Evolutionary conservation across 2,888 invertebrate species (phyloP).

Genomic region (Alviniconcha strummeri): DNA sequence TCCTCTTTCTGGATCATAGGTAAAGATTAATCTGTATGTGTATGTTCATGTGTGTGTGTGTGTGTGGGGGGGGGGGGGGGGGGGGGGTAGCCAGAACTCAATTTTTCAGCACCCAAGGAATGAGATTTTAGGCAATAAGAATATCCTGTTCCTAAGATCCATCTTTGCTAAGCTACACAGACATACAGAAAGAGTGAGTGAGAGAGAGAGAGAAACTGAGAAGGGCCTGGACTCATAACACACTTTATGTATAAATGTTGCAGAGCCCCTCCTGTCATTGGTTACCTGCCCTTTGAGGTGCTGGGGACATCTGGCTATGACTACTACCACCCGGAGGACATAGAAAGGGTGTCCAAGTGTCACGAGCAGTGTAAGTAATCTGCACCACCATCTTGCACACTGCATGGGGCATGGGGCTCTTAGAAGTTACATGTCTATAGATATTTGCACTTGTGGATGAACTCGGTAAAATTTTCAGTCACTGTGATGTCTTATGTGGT

Average conservation of each 20-base stretch:
- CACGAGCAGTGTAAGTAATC: conserved; percentile 87
- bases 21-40: conserved; percentile 43
- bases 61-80: background rate
- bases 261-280: conserved; percentile 91
- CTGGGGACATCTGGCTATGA: conserved; percentile 96
- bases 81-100: background rate
- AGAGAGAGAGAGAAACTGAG: background rate
- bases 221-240: background rate
- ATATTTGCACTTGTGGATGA: too few species aligned
- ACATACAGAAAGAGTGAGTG: background rate
- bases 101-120: too few species aligned
- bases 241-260: conserved; percentile 39
- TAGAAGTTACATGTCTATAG: too few species aligned
- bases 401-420: too few species aligned
- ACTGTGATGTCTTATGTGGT: too few species aligned
- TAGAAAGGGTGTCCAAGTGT: conserved; percentile 89
- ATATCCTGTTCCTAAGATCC: too few species aligned
- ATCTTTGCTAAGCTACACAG: too few species aligned
- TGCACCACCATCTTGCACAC: background rate
- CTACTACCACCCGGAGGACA: conserved; percentile 95
- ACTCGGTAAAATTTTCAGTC: too few species aligned
- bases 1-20: conserved; percentile 91
- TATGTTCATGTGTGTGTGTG: background rate
- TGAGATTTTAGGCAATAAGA: too few species aligned
- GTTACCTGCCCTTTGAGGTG: conserved; percentile 94